Evolutionary conservation across 2,888 invertebrate genomes (phyloP).

Genomic region (Apamea monoglypha): DNA sequence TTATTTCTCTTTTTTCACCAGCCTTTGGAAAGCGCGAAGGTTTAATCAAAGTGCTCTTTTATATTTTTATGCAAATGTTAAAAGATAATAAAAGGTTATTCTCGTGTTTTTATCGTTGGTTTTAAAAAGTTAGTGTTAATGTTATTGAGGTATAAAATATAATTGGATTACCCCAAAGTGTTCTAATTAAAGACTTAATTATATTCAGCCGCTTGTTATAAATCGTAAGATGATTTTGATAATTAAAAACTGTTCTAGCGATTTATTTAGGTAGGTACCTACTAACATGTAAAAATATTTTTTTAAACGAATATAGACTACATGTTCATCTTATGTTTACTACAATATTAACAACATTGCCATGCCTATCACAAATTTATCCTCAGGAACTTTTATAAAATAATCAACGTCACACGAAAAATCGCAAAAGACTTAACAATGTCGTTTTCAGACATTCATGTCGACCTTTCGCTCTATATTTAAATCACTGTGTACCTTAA

Average conservation of each 20-base stretch:
- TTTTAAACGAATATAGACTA: no score
- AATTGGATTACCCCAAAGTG: neutral
- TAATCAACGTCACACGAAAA: slow-evolving; percentile 9
- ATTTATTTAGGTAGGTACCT: neutral
- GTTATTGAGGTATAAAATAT: slow-evolving; percentile 19
- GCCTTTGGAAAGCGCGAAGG: slow-evolving; percentile 45
- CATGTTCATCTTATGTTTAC: neutral
- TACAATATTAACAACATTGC: slow-evolving; percentile 1
- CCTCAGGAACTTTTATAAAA: slow-evolving; percentile 24
- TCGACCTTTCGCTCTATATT: slow-evolving; percentile 44
- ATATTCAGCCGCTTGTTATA: no score
- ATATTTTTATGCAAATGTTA: slow-evolving; percentile 60
- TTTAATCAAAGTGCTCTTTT: slow-evolving; percentile 66
- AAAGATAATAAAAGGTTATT: slow-evolving; percentile 45
- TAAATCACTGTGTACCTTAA: slow-evolving; percentile 47
- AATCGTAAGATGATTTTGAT: neutral
- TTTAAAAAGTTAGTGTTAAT: slow-evolving; percentile 38
- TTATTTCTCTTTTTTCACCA: slow-evolving; percentile 48
- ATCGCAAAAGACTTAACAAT: slow-evolving; percentile 6
- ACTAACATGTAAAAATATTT: neutral
- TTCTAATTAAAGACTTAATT: slow-evolving; percentile 11
- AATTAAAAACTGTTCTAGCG: neutral
- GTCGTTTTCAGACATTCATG: slow-evolving; percentile 20
- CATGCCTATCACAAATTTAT: neutral
- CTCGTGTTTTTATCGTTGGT: slow-evolving; percentile 31